phyloP scores from a whole-genome alignment of 2,888 invertebrate species.

The Arrhopalites spinosus region DNA sequence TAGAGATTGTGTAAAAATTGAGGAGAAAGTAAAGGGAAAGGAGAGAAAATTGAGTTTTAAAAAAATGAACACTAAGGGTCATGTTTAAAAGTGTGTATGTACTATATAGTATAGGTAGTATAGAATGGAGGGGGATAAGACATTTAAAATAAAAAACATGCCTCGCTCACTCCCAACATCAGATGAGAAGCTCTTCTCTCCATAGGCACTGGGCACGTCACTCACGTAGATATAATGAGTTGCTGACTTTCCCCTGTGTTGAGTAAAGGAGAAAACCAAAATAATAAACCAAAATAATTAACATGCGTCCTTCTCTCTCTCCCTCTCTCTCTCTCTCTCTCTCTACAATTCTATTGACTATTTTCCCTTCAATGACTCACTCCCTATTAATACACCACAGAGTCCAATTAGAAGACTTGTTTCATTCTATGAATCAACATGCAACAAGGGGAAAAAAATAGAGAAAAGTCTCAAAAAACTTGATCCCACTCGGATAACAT shows the following conservation, averaged over 20 bases:
- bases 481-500: too few relatives aligned
- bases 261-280: not conserved
- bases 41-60: too few relatives aligned
- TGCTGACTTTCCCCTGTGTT: slow-evolving; percentile 63
- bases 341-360: not conserved
- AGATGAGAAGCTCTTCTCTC: slow-evolving; percentile 57
- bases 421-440: too few relatives aligned
- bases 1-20: too few relatives aligned
- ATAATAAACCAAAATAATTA: too few relatives aligned
- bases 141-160: too few relatives aligned
- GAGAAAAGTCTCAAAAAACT: too few relatives aligned
- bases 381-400: not conserved
- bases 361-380: not conserved
- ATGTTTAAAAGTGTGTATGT: slow-evolving; percentile 50
- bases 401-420: slow-evolving; percentile 16
- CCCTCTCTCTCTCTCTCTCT: not conserved
- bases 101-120: too few relatives aligned
- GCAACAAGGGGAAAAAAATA: too few relatives aligned
- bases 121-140: too few relatives aligned
- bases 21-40: too few relatives aligned
- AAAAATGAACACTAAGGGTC: too few relatives aligned
- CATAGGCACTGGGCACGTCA: slow-evolving; percentile 62
- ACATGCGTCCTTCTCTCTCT: not conserved
- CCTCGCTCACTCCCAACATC: slow-evolving; percentile 41
- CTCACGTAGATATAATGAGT: slow-evolving; percentile 74